Percentiles rank a stretch among this genome's conserved stretches.
phyloP scores from a whole-genome alignment of 2,888 invertebrate species.

The Odontomyia ornata region DNA sequence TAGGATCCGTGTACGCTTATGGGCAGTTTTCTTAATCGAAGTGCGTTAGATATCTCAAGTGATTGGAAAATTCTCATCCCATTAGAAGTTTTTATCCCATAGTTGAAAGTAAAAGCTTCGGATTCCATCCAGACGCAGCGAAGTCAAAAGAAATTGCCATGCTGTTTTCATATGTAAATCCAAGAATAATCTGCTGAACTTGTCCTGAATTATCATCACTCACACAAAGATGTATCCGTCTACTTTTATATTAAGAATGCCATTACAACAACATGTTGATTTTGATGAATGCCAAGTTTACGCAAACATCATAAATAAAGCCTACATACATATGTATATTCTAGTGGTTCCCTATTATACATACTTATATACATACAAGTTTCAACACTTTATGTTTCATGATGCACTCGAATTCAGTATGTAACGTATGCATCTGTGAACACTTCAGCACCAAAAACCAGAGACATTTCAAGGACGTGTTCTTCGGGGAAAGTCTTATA shows the following conservation, averaged over 20 bases:
- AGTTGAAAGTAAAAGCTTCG: too few species aligned
- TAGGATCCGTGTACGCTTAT: too few species aligned
- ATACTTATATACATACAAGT: too few species aligned
- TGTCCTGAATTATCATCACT: background rate
- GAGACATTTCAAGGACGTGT: constrained; percentile 1
- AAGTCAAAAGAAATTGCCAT: too few species aligned
- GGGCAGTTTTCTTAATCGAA: too few species aligned
- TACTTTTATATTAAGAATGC: background rate
- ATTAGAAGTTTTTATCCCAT: too few species aligned
- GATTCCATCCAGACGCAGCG: too few species aligned
- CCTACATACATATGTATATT: background rate
- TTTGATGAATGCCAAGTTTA: constrained; percentile 36
- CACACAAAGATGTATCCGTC: background rate
- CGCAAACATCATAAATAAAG: constrained; percentile 25
- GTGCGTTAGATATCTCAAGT: too few species aligned
- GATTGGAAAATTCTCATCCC: too few species aligned
- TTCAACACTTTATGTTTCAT: too few species aligned
- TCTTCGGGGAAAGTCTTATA: constrained; percentile 7
- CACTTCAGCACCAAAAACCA: background rate
- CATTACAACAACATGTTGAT: constrained; percentile 31
- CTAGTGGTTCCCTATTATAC: background rate
- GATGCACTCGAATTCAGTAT: constrained; percentile 3
- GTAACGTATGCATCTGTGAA: background rate
- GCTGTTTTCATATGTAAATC: too few species aligned
- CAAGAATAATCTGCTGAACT: background rate